Base-by-base conservation (phyloP, 2,797 vertebrate genomes). In the Mus caroli region DNA sequence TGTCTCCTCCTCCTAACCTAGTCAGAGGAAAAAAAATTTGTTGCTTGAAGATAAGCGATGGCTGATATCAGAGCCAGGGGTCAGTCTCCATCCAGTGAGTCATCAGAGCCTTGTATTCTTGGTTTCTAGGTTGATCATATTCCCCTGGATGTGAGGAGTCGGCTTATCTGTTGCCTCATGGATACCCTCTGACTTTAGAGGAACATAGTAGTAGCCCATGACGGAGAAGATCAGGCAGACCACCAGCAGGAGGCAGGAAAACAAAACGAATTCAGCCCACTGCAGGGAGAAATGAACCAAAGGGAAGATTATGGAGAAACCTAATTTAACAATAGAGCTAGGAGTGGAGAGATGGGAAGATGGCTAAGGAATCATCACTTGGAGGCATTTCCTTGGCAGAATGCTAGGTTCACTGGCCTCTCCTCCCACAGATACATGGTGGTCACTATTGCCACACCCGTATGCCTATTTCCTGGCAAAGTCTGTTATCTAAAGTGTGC, bases 231-330 rank as follows among this genome's bases (percentile, higher is more conserved):
- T 98, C 98, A 99, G 43, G 98, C 98, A 99, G 96, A 99, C 99
- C 1, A 97, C 99, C 95, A 99, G 86, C 97, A 99, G 98, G 90
- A 99, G 98, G 50, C 97, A 97, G 89, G 99, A 99, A 92, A 99
- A 99, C 95, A 99, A 99, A 97, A 99, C 78, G 97, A 99, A 99
- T 99, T 99, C 99, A 13, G 98, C 99, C 99, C 99, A 98, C 97
- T 98, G 96, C 64, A 88, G 58, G 67, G 91, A 96, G 80, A 96
- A 97, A 96, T 54, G 95, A 64, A 92, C 26, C 43, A 6, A 71
- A 88, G 82, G 54, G 75, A 94, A 91, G 34, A 92, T 46, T 73
- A 90, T 37, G 37, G 14, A 76, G 24, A 92, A 67, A 90, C 14
- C 12, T 76, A 26, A 79, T 46, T 75, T 67, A 60, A 60, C 91